Evolutionary conservation across 2,888 invertebrate genomes (phyloP).

Genomic region (Papilio gigon): DNA sequence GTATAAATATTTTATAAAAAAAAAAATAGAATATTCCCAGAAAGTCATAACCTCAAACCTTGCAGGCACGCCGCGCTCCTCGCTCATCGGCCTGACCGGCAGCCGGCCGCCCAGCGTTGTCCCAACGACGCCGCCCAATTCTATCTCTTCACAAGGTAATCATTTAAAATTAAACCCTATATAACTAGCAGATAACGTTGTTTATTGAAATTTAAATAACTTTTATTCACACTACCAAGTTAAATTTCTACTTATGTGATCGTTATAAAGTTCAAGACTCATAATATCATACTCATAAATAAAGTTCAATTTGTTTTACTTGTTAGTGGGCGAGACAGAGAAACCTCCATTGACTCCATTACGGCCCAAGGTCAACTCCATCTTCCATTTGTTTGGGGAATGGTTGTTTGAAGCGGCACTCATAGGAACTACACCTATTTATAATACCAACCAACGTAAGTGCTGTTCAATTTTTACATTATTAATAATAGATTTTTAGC

Average conservation of each 20-base stretch:
- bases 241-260: too few relatives aligned
- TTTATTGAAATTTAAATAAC: too few relatives aligned
- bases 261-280: too few relatives aligned
- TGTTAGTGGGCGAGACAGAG: slow-evolving; percentile 83
- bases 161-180: not conserved
- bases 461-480: slow-evolving; percentile 34
- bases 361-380: slow-evolving; percentile 96
- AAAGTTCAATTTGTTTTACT: not conserved
- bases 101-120: slow-evolving; percentile 86
- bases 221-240: too few relatives aligned
- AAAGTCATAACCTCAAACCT: slow-evolving; percentile 22
- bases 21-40: not conserved
- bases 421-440: slow-evolving; percentile 85
- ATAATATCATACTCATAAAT: too few relatives aligned
- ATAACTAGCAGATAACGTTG: slow-evolving; percentile 16
- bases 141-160: slow-evolving; percentile 74
- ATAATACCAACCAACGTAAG: slow-evolving; percentile 64
- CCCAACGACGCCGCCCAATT: slow-evolving; percentile 86
- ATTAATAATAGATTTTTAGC: too few relatives aligned
- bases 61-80: slow-evolving; percentile 90
- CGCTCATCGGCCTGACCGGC: slow-evolving; percentile 89
- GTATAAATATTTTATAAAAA: not conserved
- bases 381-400: slow-evolving; percentile 96
- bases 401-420: slow-evolving; percentile 98
- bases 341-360: slow-evolving; percentile 87